Evolutionary conservation across 1,140 invertebrate genomes (phyloP).

Genomic region (Bombus soroeensis): DNA sequence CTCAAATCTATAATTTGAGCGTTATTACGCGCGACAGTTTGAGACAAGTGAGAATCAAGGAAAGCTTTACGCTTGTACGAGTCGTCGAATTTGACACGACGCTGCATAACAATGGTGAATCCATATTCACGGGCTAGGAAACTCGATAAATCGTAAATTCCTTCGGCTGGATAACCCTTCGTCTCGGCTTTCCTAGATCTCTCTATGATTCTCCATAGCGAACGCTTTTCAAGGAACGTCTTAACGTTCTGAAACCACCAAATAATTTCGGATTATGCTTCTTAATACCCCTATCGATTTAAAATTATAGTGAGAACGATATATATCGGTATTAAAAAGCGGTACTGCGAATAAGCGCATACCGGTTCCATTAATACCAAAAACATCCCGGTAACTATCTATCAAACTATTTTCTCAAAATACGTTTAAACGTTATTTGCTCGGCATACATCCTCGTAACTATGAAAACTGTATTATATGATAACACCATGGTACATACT

Average conservation of each 20-base stretch:
- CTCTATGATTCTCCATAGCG: neutral
- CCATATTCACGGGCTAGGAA: slow-evolving; percentile 3
- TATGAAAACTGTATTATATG: slow-evolving; percentile 31
- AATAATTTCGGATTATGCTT: slow-evolving; percentile 38
- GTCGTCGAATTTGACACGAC: slow-evolving; percentile 9
- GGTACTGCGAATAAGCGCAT: slow-evolving; percentile 16
- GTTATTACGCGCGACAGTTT: slow-evolving; percentile 56
- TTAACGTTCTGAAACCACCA: neutral
- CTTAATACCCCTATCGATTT: slow-evolving; percentile 32
- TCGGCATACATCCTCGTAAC: slow-evolving; percentile 23
- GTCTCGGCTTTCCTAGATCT: too few relatives aligned
- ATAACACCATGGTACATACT: slow-evolving; percentile 33
- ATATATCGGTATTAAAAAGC: slow-evolving; percentile 45
- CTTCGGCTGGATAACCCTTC: neutral
- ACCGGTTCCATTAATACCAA: slow-evolving; percentile 30
- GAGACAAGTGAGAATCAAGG: slow-evolving; percentile 21
- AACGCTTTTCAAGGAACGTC: neutral
- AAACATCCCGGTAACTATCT: slow-evolving; percentile 9
- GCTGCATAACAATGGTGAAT: neutral
- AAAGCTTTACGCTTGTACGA: neutral
- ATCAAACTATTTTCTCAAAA: slow-evolving; percentile 12
- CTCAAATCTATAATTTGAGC: slow-evolving; percentile 40
- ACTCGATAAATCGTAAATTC: slow-evolving; percentile 26
- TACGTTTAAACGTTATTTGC: neutral
- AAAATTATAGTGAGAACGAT: slow-evolving; percentile 37